Percentiles rank a stretch among this genome's conserved stretches.
These are phyloP conservation scores for Ips nitidus DNA, from an alignment of 1,140 invertebrate species.

Conservation along the genomic window DNA sequence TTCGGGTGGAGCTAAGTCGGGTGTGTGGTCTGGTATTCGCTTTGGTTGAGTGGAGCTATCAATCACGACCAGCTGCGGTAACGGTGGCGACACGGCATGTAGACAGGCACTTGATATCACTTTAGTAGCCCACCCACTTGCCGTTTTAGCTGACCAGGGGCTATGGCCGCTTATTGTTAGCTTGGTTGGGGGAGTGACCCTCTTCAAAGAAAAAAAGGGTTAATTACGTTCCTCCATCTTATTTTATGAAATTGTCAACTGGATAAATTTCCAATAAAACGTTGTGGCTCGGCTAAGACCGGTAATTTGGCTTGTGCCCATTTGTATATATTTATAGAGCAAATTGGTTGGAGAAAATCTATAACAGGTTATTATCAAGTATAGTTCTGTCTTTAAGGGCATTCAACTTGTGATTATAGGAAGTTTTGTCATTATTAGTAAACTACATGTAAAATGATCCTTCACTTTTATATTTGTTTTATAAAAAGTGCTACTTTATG, in stretches of 20 bases:
- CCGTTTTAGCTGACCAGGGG: slow-evolving; percentile 40
- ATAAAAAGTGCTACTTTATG: no score
- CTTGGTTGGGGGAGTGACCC: slow-evolving; percentile 24
- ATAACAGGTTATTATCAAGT: neutral
- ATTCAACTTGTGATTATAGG: no score
- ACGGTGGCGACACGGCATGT: slow-evolving; percentile 53
- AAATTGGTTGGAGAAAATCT: slow-evolving; percentile 2
- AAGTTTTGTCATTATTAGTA: no score
- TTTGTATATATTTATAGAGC: slow-evolving; percentile 20
- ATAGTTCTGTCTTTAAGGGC: neutral
- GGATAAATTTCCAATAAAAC: slow-evolving; percentile 24
- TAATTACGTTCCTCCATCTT: slow-evolving; percentile 26
- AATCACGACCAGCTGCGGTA: slow-evolving; percentile 50
- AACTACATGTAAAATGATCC: no score
- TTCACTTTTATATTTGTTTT: no score
- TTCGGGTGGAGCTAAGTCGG: slow-evolving; percentile 28
- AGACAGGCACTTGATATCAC: slow-evolving; percentile 52
- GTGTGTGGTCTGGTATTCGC: slow-evolving; percentile 51
- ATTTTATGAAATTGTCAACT: slow-evolving; percentile 22
- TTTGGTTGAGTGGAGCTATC: slow-evolving; percentile 51
- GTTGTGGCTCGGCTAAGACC: slow-evolving; percentile 22
- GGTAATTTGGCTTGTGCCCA: slow-evolving; percentile 3
- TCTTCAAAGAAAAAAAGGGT: slow-evolving; percentile 17
- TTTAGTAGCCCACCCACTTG: slow-evolving; percentile 46
- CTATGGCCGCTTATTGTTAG: slow-evolving; percentile 43